Evolutionary conservation across 2,888 invertebrate genomes (phyloP).

Genomic region (Drosophila neonasuta): DNA sequence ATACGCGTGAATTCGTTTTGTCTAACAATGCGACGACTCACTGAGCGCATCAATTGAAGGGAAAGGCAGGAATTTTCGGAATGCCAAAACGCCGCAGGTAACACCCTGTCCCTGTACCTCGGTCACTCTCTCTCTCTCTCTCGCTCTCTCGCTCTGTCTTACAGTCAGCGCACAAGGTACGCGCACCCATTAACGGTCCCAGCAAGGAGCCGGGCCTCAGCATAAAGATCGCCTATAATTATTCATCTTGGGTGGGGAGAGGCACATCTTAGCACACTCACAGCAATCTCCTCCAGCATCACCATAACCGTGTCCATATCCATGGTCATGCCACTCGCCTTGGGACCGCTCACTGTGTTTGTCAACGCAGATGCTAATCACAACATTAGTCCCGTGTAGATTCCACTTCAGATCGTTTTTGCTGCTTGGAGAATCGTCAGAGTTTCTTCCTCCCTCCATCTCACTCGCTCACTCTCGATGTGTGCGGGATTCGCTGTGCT

Average conservation of each 20-base stretch:
- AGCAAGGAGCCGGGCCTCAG: slow-evolving; percentile 78
- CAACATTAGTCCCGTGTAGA: slow-evolving; percentile 77
- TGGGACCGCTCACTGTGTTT: slow-evolving; percentile 78
- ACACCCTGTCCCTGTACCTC: slow-evolving; percentile 37
- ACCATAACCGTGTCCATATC: slow-evolving; percentile 8
- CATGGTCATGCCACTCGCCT: slow-evolving; percentile 48
- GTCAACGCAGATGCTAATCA: slow-evolving; percentile 82
- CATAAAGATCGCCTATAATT: slow-evolving; percentile 82
- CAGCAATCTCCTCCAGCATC: slow-evolving; percentile 3
- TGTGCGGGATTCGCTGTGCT: slow-evolving; percentile 57
- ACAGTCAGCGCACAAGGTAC: slow-evolving; percentile 54
- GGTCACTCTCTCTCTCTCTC: slow-evolving; percentile 17
- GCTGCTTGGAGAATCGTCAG: slow-evolving; percentile 9
- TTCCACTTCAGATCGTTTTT: slow-evolving; percentile 67
- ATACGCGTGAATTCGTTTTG: slow-evolving; percentile 80
- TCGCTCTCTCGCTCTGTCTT: slow-evolving; percentile 11
- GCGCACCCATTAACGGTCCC: slow-evolving; percentile 79
- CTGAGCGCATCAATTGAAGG: slow-evolving; percentile 76
- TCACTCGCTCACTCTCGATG: neutral
- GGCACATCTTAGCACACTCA: slow-evolving; percentile 1
- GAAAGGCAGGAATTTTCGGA: slow-evolving; percentile 74
- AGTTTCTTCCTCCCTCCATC: neutral
- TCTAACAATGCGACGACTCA: slow-evolving; percentile 75
- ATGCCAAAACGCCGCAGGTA: slow-evolving; percentile 79
- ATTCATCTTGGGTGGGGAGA: slow-evolving; percentile 80